Conservation (phyloP, 2,113 vertebrate genomes). For the Megaceryle maxima region DNA sequence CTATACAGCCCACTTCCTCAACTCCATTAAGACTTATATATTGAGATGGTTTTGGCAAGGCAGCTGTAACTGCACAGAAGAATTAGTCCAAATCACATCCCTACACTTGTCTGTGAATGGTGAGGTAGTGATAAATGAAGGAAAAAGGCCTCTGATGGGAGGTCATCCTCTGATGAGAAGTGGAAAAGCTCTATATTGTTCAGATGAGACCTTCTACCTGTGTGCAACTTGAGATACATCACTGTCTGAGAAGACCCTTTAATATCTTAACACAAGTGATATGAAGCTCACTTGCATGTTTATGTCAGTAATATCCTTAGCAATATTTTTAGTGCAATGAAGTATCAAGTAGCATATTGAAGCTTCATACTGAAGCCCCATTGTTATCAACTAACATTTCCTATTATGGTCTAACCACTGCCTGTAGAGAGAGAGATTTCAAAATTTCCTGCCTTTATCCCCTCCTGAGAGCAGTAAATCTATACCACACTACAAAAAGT, state of each 20-base stretch:
- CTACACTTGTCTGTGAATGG: neutral
- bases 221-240: neutral
- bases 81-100: neutral
- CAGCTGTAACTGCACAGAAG: neutral
- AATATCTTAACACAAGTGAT: neutral
- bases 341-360: neutral
- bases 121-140: neutral
- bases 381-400: neutral
- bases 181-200: neutral
- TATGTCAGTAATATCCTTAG: neutral
- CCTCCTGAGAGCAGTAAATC: neutral
- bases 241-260: neutral
- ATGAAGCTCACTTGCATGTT: neutral
- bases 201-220: neutral
- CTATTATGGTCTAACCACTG: neutral
- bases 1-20: neutral
- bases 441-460: neutral
- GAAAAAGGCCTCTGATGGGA: neutral
- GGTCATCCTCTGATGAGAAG: neutral
- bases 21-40: neutral
- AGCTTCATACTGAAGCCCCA: neutral
- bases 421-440: neutral
- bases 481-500: neutral
- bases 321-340: neutral
- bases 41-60: neutral